Base-by-base conservation (phyloP, 37 sponge, comb jelly and placozoan species). In the Halichondria panicea region DNA sequence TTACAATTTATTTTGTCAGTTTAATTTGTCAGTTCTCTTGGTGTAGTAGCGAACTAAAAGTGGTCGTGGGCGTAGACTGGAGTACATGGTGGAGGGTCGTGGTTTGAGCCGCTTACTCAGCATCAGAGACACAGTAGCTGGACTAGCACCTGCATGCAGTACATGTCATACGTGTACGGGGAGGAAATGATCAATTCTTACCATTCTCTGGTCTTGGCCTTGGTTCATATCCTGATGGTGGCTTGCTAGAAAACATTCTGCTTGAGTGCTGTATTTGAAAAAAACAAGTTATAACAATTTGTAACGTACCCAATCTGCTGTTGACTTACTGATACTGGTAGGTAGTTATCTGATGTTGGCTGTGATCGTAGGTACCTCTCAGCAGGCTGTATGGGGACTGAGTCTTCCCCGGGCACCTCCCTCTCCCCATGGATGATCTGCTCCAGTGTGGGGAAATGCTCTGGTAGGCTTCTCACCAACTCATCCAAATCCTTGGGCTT, bases 231-330 rank as follows among this genome's bases (percentile, higher is more conserved):
- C 25, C 48, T 36, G 69, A 21, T 8, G 69, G 69, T 24, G 48
- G 69, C 69, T 68, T 68, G 69, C 69, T 68, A 31, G 69, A 68
- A 28, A 28, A 68, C 48, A 68, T 27, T 21, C 45, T 25, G 31
- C 25, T 59, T 7, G 60, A 22, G 25, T 40, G 69, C 52, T 18
- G 52, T 15, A 48, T 11, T 48, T 18, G 52, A 48, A 11, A 48
- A 48, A 48, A n/a, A 48, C 13, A 48, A 48, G 52, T 18, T 18
- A 48, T 18, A 18, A 15, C 52, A 48, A 48, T 48, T 48, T 48
- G n/a, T n/a, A n/a, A n/a, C n/a, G n/a, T n/a, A n/a, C n/a, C n/a
- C n/a, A n/a, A n/a, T n/a, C n/a, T n/a, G n/a, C n/a, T n/a, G n/a
- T n/a, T n/a, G n/a, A n/a, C n/a, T n/a, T n/a, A n/a, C n/a, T n/a